Conservation (phyloP, 1,140 invertebrate genomes). For the Heliconius hewitsoni region DNA sequence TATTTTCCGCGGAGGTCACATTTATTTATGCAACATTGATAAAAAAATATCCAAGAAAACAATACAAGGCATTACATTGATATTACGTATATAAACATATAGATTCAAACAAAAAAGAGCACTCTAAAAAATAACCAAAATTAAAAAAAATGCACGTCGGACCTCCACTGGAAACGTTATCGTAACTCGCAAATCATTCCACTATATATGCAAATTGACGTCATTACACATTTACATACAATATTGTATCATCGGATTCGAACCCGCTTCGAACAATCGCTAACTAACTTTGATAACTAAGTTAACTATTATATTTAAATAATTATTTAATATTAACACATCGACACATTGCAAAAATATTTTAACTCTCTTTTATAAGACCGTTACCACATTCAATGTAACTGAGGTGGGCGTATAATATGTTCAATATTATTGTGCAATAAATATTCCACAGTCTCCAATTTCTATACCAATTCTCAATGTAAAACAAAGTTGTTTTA, state of each 20-base stretch:
- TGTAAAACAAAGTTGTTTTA: too few relatives aligned
- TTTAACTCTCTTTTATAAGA: conserved; percentile 65
- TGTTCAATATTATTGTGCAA: not conserved
- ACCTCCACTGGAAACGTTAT: conserved; percentile 20
- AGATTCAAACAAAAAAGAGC: not conserved
- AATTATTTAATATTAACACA: conserved; percentile 12
- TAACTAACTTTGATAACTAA: not conserved
- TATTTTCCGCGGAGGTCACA: conserved; percentile 27
- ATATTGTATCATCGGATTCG: conserved; percentile 1
- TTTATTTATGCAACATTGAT: not conserved
- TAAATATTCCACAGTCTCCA: not conserved
- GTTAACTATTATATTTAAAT: not conserved
- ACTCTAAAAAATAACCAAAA: not conserved
- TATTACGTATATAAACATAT: too few relatives aligned
- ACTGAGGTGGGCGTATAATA: too few relatives aligned
- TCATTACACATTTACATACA: not conserved
- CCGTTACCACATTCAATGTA: conserved; percentile 23
- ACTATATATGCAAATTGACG: not conserved
- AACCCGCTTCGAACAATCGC: not conserved
- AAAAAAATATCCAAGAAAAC: not conserved
- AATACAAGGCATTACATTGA: not conserved
- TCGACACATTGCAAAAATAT: conserved; percentile 58
- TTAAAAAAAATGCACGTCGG: not conserved
- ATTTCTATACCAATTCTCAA: not conserved
- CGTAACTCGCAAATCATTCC: conserved; percentile 18